Conservation (phyloP, 2,797 vertebrate genomes). For the Pristis pectinata region DNA sequence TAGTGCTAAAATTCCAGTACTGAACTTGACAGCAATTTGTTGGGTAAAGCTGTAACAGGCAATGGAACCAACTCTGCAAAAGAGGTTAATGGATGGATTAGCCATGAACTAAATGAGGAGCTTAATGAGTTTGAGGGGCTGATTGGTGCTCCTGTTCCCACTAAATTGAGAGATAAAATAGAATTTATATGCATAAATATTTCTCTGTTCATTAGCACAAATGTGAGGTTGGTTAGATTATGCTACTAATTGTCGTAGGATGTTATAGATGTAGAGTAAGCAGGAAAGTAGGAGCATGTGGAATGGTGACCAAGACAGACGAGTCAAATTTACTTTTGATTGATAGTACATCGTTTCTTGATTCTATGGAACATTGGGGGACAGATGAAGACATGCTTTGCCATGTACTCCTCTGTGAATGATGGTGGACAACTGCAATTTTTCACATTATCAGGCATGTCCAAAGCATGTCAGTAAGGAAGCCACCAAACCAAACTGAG, state of each 20-base stretch:
- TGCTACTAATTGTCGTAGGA: neutral
- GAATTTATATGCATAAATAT: neutral
- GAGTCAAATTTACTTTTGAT: neutral
- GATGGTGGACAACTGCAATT: neutral
- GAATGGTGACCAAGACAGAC: neutral
- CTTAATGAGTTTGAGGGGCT: neutral
- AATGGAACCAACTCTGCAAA: neutral
- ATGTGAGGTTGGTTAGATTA: neutral
- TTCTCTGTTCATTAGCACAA: neutral
- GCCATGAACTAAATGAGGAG: neutral
- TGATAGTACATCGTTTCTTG: neutral
- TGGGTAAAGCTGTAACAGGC: neutral
- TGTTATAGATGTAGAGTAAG: neutral
- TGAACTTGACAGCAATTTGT: neutral
- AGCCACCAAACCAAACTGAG: neutral
- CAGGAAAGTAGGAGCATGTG: neutral
- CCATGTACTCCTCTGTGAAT: neutral
- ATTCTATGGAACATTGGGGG: neutral
- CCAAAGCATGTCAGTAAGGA: neutral
- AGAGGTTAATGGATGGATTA: neutral
- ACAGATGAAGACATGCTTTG: neutral
- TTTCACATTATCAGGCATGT: neutral
- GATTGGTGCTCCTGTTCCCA: neutral
- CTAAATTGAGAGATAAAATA: neutral
- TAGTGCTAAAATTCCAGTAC: neutral